Evolutionary conservation across 2,113 vertebrate genomes (phyloP).

Genomic region (Meriones unguiculatus): DNA sequence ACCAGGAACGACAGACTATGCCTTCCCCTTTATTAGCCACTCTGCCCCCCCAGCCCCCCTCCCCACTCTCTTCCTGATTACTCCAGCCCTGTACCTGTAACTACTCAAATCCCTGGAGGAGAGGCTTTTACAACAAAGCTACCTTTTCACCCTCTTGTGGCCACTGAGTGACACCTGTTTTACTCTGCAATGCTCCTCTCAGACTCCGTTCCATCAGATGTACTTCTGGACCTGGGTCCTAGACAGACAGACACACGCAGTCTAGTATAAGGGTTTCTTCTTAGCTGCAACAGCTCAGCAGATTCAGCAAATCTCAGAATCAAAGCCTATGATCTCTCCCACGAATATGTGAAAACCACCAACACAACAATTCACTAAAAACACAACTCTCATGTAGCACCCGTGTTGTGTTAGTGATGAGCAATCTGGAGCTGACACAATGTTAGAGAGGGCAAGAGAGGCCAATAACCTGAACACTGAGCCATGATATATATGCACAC

Average conservation of each 20-base stretch:
- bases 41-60: neutral
- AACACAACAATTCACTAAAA: neutral
- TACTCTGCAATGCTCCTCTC: neutral
- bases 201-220: neutral
- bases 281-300: neutral
- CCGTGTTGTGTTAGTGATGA: neutral
- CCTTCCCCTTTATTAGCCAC: neutral
- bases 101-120: neutral
- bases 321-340: neutral
- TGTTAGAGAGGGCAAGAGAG: neutral
- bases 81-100: neutral
- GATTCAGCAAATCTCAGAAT: neutral
- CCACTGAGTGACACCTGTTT: neutral
- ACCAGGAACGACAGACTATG: neutral
- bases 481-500: neutral
- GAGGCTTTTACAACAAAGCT: neutral
- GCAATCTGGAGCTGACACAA: neutral
- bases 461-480: neutral
- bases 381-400: neutral
- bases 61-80: neutral
- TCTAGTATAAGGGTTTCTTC: neutral
- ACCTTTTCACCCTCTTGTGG: neutral
- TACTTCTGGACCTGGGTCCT: neutral
- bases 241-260: neutral
- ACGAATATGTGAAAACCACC: neutral